These are phyloP conservation scores for Sarcophaga caerulescens DNA, from an alignment of 2,888 invertebrate genomes.

Conservation along the genomic window DNA sequence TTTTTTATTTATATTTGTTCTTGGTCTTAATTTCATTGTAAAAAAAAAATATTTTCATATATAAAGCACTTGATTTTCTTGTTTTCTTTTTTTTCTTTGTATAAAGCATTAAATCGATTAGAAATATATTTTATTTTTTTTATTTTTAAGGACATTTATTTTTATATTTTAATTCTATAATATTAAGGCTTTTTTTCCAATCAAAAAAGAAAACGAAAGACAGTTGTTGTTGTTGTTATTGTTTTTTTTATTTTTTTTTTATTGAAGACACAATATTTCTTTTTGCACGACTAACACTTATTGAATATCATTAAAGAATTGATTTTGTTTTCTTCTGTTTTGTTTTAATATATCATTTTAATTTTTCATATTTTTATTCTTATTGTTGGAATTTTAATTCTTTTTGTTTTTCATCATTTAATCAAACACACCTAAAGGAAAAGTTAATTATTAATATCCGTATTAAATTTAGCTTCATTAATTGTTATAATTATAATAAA, in stretches of 20 bases:
- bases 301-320: conserved; percentile 29
- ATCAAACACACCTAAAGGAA: conserved; percentile 55
- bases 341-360: background rate
- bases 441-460: conserved; percentile 43
- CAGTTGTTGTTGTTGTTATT: too few species aligned
- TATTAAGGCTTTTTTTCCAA: conserved; percentile 45
- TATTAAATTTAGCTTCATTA: conserved; percentile 41
- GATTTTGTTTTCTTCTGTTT: conserved; percentile 31
- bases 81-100: conserved; percentile 18
- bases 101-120: conserved; percentile 40
- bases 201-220: conserved; percentile 23
- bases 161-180: conserved; percentile 13
- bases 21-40: conserved; percentile 42
- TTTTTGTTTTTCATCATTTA: background rate
- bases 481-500: conserved; percentile 5
- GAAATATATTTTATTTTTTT: conserved; percentile 9
- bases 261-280: conserved; percentile 42
- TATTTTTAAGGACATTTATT: conserved; percentile 45
- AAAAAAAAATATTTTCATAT: conserved; percentile 38
- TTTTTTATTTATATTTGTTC: conserved; percentile 25
- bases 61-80: conserved; percentile 67
- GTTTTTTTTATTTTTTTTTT: too few species aligned
- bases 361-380: conserved; percentile 13
- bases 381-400: background rate
- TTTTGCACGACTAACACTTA: conserved; percentile 43